Base-by-base conservation (phyloP, 2,888 invertebrate genomes). In the Podabrus alpinus region DNA sequence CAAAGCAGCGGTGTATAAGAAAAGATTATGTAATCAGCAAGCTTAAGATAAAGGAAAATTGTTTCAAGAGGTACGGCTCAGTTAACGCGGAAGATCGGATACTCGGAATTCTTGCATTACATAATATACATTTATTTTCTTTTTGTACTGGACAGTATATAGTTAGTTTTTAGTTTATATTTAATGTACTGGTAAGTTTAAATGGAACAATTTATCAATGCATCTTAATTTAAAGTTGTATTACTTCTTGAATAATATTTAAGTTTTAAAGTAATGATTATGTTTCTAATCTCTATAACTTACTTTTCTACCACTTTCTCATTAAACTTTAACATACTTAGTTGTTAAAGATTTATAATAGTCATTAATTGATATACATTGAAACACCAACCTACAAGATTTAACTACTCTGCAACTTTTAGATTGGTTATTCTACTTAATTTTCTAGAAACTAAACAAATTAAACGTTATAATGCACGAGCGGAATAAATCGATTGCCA, bases 381-480 rank as follows among this genome's bases (percentile, higher is more conserved):
- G 45, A 45, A 45, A 45, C 45, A 45, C 45, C 45, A 7, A 45
- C 45, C 45, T 45, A 45, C 45, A n/a, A 45, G 45, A 45, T 45
- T 45, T 45, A 45, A 45, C 45, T 45, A 45, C 45, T 45, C 45
- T n/a, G 45, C 45, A 45, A 45, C 45, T 45, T 45, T 45, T 19
- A 64, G 21, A 17, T 64, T 21, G 62, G 13, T 64, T 64, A n/a
- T 64, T 64, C n/a, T 19, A 64, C 21, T 64, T 64, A 64, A 64
- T 64, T 64, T 64, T 45, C 45, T 45, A 45, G 45, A 45, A 21
- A 19, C 21, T 64, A 64, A 64, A 64, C 62, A 21, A 64, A 64
- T 64, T 64, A 64, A 64, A 64, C 62, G 21, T 64, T 19, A 64
- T 64, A 64, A 64, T 64, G 21, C 21, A 64, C 21, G 62, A 64